phyloP scores from a whole-genome alignment of 2,113 vertebrate genomes.

The Neolamprologus sp. region DNA sequence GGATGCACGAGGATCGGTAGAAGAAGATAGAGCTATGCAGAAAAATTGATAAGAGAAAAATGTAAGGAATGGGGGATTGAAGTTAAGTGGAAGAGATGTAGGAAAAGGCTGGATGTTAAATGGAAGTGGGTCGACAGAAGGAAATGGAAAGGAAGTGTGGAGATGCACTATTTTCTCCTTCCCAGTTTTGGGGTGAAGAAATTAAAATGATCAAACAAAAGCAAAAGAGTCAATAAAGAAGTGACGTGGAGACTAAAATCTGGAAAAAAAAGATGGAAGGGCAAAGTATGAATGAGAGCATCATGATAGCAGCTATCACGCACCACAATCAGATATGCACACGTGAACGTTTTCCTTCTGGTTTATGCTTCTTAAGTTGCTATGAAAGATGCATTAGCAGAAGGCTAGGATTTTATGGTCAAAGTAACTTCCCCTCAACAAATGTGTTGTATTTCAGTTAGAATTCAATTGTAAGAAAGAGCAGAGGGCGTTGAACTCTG shows the following conservation, averaged over 20 bases:
- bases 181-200: background rate
- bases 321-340: background rate
- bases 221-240: background rate
- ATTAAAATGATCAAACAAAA: background rate
- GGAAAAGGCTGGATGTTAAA: background rate
- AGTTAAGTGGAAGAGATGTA: background rate
- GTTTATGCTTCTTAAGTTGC: background rate
- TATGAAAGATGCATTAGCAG: background rate
- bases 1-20: background rate
- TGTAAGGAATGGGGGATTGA: background rate
- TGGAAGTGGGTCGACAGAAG: background rate
- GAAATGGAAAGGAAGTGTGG: background rate
- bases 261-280: background rate
- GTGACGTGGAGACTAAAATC: background rate
- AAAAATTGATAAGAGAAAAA: background rate
- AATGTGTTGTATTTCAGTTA: accelerated
- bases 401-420: background rate
- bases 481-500: accelerated
- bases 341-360: background rate
- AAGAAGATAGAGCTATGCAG: background rate
- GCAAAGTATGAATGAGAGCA: background rate
- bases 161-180: accelerated
- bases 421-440: background rate
- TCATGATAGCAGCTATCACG: accelerated
- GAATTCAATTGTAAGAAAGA: background rate